Conservation (phyloP, 2,113 vertebrate genomes). For the Peromyscus maniculatus region DNA sequence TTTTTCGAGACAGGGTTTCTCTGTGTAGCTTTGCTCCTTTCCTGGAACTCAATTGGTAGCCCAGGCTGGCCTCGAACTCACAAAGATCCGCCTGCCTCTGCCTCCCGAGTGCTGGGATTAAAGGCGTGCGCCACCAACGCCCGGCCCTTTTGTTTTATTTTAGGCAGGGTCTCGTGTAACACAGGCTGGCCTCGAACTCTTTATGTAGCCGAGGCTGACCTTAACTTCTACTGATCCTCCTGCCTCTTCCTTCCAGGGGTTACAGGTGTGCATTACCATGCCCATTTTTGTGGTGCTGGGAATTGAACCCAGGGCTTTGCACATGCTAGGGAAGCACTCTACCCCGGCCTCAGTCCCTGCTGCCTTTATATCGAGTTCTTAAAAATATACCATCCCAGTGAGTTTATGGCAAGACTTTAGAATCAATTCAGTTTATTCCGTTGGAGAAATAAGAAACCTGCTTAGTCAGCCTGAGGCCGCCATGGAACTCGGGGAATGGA, state of each 20-base stretch:
- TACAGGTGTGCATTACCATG: background rate
- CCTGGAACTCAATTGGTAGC: no score
- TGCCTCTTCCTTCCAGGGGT: background rate
- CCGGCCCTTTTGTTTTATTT: background rate
- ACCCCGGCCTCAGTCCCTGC: background rate
- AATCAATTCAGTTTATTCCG: background rate
- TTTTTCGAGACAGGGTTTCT: no score
- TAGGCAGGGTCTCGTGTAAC: background rate
- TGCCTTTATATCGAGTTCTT: background rate
- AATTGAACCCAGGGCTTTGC: background rate
- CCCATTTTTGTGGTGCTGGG: background rate
- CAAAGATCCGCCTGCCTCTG: no score
- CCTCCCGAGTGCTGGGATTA: no score
- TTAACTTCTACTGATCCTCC: background rate
- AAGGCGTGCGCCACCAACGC: no score
- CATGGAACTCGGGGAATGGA: fast-evolving
- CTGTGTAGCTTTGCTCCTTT: no score
- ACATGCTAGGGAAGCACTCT: background rate
- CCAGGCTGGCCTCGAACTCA: no score
- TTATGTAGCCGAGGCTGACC: background rate
- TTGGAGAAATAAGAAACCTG: background rate
- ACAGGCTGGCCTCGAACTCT: background rate
- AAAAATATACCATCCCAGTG: background rate
- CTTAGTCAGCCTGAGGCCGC: background rate
- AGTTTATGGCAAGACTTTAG: background rate